phyloP scores from a whole-genome alignment of 2,113 vertebrate species.

The Sceloporus undulatus region DNA sequence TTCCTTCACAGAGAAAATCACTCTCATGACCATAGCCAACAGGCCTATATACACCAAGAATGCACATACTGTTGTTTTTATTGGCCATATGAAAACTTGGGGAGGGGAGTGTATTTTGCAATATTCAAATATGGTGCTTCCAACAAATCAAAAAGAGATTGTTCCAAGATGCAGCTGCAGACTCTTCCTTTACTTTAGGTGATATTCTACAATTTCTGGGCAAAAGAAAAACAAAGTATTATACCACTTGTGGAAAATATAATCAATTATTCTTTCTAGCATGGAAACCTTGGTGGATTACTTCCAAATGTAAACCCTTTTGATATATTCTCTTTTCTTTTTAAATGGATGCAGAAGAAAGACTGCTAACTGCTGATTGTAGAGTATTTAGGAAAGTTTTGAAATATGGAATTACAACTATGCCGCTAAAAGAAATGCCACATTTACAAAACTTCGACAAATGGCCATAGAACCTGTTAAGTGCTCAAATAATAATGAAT shows the following conservation, averaged over 20 bases:
- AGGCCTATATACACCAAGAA: too few species aligned
- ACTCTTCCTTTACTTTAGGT: too few species aligned
- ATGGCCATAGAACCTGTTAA: slow-evolving; percentile 57
- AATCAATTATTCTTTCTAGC: background rate
- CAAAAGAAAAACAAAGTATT: background rate
- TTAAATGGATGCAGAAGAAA: slow-evolving; percentile 26
- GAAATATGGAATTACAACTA: slow-evolving; percentile 45
- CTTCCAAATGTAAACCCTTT: too few species aligned
- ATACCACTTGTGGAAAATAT: too few species aligned
- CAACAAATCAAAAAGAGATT: background rate
- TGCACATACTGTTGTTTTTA: background rate
- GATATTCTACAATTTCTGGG: too few species aligned
- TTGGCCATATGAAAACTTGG: background rate
- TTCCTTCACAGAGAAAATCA: too few species aligned
- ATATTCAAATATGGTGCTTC: background rate
- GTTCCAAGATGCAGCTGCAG: too few species aligned
- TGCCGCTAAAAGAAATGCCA: slow-evolving; percentile 60
- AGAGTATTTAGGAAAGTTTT: slow-evolving; percentile 24
- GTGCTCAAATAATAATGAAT: slow-evolving; percentile 56
- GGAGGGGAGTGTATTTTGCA: too few species aligned
- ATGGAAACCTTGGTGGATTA: background rate
- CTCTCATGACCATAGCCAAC: too few species aligned
- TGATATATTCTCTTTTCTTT: background rate
- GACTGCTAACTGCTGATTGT: slow-evolving; percentile 23
- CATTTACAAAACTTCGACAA: slow-evolving; percentile 64